Conservation (phyloP, 2,888 invertebrate species). For the Exephanes ischioxanthus region DNA sequence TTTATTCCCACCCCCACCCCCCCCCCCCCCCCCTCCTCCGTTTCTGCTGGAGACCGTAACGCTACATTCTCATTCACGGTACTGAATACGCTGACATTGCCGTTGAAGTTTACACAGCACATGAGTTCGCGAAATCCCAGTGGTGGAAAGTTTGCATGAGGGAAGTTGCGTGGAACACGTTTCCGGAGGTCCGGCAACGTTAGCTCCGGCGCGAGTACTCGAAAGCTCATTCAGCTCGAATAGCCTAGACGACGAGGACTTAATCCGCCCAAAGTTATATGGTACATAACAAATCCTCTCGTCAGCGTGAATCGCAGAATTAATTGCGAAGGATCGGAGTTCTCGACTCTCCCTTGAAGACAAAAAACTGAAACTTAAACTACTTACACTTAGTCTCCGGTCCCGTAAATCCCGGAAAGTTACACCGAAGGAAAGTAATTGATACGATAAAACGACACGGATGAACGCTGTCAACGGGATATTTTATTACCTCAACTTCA, state of each 20-base stretch:
- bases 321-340: neutral
- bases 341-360: neutral
- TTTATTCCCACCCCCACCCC: neutral
- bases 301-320: conserved; percentile 4
- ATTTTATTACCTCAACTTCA: neutral
- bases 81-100: neutral
- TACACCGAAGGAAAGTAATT: neutral
- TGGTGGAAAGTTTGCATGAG: conserved; percentile 19
- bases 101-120: neutral
- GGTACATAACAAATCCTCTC: neutral
- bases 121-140: conserved; percentile 11
- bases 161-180: conserved; percentile 43
- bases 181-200: conserved; percentile 28
- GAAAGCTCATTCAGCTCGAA: conserved; percentile 33
- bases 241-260: conserved; percentile 2
- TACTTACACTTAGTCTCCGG: neutral
- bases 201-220: neutral
- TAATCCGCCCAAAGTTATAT: conserved; percentile 7
- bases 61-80: neutral
- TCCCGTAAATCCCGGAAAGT: neutral
- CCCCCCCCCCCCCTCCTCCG: too few relatives aligned
- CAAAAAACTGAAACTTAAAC: neutral
- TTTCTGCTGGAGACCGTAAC: neutral
- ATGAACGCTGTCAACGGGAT: neutral
- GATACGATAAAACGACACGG: neutral